These are phyloP conservation scores for Tenthredo scrophulariae DNA, from an alignment of 2,888 invertebrate species.

Conservation along the genomic window DNA sequence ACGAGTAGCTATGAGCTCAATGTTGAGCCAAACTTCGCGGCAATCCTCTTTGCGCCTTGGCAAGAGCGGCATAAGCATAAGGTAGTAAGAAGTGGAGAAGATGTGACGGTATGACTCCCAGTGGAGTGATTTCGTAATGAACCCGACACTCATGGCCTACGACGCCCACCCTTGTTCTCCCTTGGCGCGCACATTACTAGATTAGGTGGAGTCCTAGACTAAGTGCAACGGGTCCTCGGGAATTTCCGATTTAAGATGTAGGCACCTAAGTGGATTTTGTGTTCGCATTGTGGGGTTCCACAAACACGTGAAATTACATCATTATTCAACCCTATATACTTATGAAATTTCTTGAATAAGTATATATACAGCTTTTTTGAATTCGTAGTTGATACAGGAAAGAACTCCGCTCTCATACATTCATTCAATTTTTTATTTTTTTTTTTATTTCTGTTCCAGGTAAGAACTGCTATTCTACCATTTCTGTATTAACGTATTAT, in stretches of 20 bases:
- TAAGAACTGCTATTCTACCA: conserved; percentile 14
- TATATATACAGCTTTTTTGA: background rate
- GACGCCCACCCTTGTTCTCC: conserved; percentile 60
- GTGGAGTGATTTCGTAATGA: conserved; percentile 76
- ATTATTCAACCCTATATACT: background rate
- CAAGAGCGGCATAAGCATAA: conserved; percentile 61
- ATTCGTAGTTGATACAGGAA: background rate
- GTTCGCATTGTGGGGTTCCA: background rate
- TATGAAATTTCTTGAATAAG: too few species aligned
- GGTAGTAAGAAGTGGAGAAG: conserved; percentile 71
- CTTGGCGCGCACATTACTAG: conserved; percentile 72
- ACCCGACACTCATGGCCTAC: conserved; percentile 62
- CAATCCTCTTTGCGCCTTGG: conserved; percentile 51
- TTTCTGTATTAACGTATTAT: background rate
- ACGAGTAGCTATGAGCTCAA: conserved; percentile 2
- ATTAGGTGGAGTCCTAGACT: conserved; percentile 69
- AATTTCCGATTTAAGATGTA: conserved; percentile 34
- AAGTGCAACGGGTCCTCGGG: conserved; percentile 55
- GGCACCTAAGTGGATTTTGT: background rate
- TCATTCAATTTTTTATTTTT: background rate
- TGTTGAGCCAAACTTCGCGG: conserved; percentile 31
- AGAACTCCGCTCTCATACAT: background rate
- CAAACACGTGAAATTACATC: background rate
- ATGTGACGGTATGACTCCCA: conserved; percentile 74
- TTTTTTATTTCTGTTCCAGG: conserved; percentile 43